phyloP scores from a whole-genome alignment of 2,797 vertebrate genomes.

The Squalus acanthias region DNA sequence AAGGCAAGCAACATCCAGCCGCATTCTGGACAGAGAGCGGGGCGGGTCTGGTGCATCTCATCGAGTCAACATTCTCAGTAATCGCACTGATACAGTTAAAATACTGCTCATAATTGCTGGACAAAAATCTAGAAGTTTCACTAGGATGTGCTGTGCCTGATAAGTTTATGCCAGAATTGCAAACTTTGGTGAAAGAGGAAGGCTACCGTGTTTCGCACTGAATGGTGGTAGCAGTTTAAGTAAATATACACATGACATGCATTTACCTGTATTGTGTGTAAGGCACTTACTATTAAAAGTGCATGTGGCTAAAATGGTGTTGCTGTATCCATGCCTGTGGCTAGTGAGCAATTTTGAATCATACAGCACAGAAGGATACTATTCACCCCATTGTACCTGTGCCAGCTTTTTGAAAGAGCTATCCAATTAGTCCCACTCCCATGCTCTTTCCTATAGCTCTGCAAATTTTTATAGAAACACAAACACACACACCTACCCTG shows the following conservation, averaged over 20 bases:
- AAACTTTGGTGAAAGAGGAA: not conserved
- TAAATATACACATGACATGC: not conserved
- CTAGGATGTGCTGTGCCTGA: not conserved
- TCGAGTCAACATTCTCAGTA: not conserved
- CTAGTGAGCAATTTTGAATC: not conserved
- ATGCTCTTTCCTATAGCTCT: not conserved
- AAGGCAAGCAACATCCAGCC: not conserved
- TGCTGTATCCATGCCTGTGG: not conserved
- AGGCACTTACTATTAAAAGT: not conserved
- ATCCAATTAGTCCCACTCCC: not conserved
- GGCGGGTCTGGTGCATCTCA: not conserved
- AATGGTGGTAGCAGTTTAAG: not conserved
- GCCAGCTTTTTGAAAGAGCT: not conserved
- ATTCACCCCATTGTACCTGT: not conserved
- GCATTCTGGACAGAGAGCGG: not conserved
- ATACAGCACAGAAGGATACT: not conserved
- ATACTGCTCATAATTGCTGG: not conserved
- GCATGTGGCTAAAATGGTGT: not conserved
- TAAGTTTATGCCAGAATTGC: not conserved
- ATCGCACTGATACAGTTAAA: not conserved
- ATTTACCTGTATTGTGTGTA: not conserved
- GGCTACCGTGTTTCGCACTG: not conserved
- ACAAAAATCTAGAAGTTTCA: not conserved
- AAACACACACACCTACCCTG: not conserved
- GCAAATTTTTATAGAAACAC: not conserved